phyloP scores from a whole-genome alignment of 2,113 vertebrate species.

The Redunca redunca region DNA sequence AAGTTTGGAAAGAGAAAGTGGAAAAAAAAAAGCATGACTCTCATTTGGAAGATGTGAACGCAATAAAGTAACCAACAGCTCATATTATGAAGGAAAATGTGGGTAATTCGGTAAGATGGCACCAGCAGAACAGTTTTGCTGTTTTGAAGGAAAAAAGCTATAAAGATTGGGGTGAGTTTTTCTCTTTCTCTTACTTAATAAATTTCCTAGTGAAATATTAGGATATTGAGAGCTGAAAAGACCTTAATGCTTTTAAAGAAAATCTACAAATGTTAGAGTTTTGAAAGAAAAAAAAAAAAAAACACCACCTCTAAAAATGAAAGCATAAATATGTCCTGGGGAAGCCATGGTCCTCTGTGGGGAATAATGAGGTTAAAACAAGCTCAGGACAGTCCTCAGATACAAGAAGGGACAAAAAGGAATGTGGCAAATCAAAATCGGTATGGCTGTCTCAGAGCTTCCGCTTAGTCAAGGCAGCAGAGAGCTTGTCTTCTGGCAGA shows the following conservation, averaged over 20 bases:
- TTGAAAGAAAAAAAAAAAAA: neutral
- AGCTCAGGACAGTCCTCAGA: neutral
- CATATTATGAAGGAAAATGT: conserved; percentile 46
- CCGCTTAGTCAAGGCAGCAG: neutral
- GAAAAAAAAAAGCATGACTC: conserved; percentile 22
- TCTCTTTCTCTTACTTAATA: neutral
- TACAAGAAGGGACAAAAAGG: neutral
- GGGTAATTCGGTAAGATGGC: neutral
- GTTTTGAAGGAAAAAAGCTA: conserved; percentile 35
- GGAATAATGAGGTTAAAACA: conserved; percentile 24
- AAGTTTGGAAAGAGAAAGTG: conserved; percentile 49
- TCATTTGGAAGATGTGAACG: conserved; percentile 28
- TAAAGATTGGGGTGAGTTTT: neutral
- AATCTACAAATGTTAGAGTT: conserved; percentile 15
- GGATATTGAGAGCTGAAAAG: neutral
- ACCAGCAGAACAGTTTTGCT: neutral
- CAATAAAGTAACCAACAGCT: conserved; percentile 23
- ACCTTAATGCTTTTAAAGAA: conserved; percentile 39
- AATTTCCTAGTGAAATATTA: conserved; percentile 8
- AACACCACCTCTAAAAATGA: neutral
- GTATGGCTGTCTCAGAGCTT: neutral
- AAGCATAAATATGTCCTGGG: neutral
- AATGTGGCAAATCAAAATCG: neutral
- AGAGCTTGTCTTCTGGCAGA: neutral
- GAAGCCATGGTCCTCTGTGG: neutral